Evolutionary conservation across 2,797 vertebrate species (phyloP).

Genomic region (Catharus ustulatus): DNA sequence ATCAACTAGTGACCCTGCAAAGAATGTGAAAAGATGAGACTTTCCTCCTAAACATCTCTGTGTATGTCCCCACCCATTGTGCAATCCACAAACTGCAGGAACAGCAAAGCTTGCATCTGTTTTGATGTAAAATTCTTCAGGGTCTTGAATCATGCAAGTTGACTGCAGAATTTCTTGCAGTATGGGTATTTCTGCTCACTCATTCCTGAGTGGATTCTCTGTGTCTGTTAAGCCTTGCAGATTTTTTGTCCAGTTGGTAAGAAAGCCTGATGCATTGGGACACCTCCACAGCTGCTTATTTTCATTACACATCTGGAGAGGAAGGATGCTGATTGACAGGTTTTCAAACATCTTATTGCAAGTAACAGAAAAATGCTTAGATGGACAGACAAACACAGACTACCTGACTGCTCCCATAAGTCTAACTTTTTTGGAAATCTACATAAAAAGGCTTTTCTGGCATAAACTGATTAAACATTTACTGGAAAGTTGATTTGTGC

Average conservation of each 20-base stretch:
- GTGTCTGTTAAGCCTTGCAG: neutral
- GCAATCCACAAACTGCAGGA: neutral
- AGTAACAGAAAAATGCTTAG: neutral
- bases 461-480: slow-evolving; percentile 8
- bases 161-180: neutral
- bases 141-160: neutral
- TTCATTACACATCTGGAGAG: neutral
- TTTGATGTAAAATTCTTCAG: neutral
- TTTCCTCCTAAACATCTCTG: neutral
- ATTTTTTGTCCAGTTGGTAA: neutral
- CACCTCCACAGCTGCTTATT: neutral
- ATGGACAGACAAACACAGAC: neutral
- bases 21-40: slow-evolving; percentile 15
- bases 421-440: neutral
- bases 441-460: neutral
- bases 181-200: neutral
- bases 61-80: neutral
- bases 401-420: neutral
- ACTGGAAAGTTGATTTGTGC: neutral
- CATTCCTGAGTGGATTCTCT: neutral
- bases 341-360: neutral
- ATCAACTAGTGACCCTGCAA: neutral
- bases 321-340: neutral
- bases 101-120: neutral
- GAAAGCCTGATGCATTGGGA: neutral